These are phyloP conservation scores for Phrynocephalus vlangalii DNA, from an alignment of 2,797 vertebrate species.

Conservation along the genomic window DNA sequence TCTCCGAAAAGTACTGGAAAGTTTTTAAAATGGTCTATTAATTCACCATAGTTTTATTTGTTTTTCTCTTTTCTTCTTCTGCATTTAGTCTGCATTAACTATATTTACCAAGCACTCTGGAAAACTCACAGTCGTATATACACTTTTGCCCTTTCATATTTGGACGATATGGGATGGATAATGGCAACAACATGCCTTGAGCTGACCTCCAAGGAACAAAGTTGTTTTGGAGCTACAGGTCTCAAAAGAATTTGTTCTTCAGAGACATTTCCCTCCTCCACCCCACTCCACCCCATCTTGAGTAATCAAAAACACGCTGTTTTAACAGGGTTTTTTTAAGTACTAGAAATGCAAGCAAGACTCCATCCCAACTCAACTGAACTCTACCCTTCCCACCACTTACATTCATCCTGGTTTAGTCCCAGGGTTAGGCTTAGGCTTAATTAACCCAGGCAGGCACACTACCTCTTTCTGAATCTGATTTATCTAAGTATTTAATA, in stretches of 20 bases:
- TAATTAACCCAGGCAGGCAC: too few species aligned
- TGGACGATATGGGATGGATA: conserved; percentile 31
- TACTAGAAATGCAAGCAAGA: conserved; percentile 9
- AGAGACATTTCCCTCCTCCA: conserved; percentile 14
- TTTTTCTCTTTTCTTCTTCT: conserved; percentile 14
- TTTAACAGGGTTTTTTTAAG: conserved; percentile 43
- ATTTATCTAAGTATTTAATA: background rate
- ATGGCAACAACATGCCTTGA: conserved; percentile 5
- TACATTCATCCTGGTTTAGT: background rate
- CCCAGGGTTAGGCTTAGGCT: background rate
- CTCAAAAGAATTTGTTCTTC: background rate
- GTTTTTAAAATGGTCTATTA: conserved; percentile 50
- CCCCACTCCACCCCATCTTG: background rate
- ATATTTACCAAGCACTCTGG: conserved; percentile 39
- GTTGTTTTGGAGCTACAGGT: background rate
- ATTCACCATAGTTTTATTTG: conserved; percentile 42
- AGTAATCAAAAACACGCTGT: conserved; percentile 3
- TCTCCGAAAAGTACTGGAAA: conserved; percentile 34
- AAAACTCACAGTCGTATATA: conserved; percentile 52
- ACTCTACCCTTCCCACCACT: background rate
- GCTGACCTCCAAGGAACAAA: conserved; percentile 22
- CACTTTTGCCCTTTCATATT: conserved; percentile 43
- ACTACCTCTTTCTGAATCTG: conserved; percentile 1
- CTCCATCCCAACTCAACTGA: conserved; percentile 4
- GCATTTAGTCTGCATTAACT: conserved; percentile 21